Percentiles rank a stretch among this genome's conserved stretches.
phyloP scores from a whole-genome alignment of 2,797 vertebrate species.

The Pogoniulus pusillus region DNA sequence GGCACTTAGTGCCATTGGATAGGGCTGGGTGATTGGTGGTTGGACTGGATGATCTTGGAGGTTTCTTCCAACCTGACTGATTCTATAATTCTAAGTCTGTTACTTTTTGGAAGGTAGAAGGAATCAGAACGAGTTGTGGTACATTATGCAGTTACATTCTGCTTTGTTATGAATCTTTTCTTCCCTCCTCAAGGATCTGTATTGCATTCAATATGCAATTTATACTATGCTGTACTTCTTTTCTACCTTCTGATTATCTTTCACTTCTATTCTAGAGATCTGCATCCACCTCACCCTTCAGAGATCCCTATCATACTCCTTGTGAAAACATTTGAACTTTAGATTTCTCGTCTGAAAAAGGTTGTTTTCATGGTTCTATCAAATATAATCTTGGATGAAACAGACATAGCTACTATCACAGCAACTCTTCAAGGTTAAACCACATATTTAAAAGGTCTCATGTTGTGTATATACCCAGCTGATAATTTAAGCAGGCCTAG shows the following conservation, averaged over 20 bases:
- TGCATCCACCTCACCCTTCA: neutral
- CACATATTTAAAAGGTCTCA: fast-evolving
- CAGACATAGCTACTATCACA: neutral
- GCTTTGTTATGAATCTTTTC: neutral
- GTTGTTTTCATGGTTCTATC: neutral
- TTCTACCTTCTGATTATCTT: neutral
- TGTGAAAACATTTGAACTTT: neutral
- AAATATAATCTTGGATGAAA: neutral
- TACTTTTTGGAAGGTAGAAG: neutral
- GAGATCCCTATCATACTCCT: neutral
- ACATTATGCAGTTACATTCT: neutral
- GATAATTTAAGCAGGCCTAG: neutral
- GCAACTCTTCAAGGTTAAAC: neutral
- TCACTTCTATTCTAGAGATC: neutral
- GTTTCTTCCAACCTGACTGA: no score
- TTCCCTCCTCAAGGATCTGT: neutral
- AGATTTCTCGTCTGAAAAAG: neutral
- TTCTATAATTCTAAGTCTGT: neutral
- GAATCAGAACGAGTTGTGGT: neutral
- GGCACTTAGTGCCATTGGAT: no score
- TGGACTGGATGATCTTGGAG: no score
- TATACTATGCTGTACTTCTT: neutral
- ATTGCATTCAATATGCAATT: neutral
- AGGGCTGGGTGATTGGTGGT: no score
- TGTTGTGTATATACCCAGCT: neutral